These are phyloP conservation scores for Euglossa dilemma DNA, from an alignment of 1,140 invertebrate genomes.

Conservation along the genomic window DNA sequence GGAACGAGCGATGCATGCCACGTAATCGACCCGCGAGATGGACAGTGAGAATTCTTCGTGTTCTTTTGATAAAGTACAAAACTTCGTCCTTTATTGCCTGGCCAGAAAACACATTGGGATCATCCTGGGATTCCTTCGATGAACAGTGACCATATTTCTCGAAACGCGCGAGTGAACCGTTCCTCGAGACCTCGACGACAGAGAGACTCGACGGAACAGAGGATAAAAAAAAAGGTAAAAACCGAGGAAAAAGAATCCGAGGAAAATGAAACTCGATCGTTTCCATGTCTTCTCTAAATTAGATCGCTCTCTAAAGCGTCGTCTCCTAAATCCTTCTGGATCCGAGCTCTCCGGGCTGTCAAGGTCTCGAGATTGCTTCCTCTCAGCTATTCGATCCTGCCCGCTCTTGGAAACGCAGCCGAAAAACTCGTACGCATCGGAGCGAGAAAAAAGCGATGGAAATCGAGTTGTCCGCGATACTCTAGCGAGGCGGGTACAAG, in stretches of 20 bases:
- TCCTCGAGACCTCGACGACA: background rate
- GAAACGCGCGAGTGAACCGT: background rate
- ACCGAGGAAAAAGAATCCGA: no score
- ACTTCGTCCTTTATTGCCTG: constrained; percentile 55
- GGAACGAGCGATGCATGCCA: constrained; percentile 41
- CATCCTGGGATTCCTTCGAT: constrained; percentile 21
- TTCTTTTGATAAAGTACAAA: constrained; percentile 44
- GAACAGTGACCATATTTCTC: constrained; percentile 25
- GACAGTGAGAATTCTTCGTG: constrained; percentile 14
- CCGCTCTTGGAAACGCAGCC: no score
- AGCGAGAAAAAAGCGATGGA: background rate
- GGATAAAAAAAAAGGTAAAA: no score
- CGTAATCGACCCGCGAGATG: constrained; percentile 18
- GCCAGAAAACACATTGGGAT: constrained; percentile 48
- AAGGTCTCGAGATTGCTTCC: background rate
- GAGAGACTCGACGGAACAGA: no score
- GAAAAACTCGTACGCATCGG: no score
- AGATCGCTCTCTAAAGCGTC: no score
- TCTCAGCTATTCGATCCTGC: background rate
- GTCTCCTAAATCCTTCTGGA: no score
- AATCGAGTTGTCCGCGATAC: background rate
- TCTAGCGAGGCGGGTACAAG: background rate
- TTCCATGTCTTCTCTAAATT: no score
- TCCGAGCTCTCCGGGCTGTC: background rate
- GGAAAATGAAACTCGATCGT: no score